phyloP scores from a whole-genome alignment of 2,888 invertebrate genomes.

The Hartigia nigra region DNA sequence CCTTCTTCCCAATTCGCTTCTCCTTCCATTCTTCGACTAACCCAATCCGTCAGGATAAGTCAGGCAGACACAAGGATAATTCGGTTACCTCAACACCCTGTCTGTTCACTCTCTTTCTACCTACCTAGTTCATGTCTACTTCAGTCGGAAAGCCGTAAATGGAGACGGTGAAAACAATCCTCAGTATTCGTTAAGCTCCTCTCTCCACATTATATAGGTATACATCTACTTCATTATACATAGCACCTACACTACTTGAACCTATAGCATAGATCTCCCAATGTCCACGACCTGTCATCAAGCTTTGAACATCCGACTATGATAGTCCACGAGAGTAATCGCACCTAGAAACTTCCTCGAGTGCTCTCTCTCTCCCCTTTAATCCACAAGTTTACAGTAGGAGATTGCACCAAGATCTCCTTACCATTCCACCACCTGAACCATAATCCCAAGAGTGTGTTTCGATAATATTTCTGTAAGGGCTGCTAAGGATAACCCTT shows the following conservation, averaged over 20 bases:
- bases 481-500: background rate
- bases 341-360: background rate
- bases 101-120: background rate
- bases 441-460: background rate
- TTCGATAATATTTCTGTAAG: background rate
- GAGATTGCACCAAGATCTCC: background rate
- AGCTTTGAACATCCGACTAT: background rate
- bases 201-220: background rate
- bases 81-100: constrained; percentile 33
- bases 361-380: background rate
- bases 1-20: constrained; percentile 3
- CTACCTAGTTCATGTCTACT: background rate
- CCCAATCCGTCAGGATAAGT: constrained; percentile 51
- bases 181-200: background rate
- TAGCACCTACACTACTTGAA: background rate
- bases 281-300: background rate
- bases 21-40: constrained; percentile 29
- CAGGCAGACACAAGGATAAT: constrained; percentile 45
- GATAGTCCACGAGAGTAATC: background rate
- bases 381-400: background rate
- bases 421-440: background rate
- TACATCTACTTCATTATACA: background rate
- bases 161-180: constrained; percentile 6
- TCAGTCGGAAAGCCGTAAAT: background rate
- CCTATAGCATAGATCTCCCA: background rate